phyloP scores from a whole-genome alignment of 2,888 invertebrate species.

The Eupithecia vulgata region DNA sequence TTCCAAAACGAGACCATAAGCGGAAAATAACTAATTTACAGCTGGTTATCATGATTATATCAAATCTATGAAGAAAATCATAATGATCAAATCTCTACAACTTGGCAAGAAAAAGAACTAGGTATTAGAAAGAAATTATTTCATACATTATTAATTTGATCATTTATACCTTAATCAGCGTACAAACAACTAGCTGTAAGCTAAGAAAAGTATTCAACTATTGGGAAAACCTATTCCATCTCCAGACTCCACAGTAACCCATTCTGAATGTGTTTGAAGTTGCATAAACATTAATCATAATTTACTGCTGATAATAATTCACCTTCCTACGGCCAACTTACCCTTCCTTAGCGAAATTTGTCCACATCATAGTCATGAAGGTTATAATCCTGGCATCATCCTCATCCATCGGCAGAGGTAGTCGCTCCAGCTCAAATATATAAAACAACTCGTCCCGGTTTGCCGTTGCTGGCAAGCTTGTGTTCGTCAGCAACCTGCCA shows the following conservation, averaged over 20 bases:
- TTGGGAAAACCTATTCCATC: background rate
- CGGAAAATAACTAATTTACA: background rate
- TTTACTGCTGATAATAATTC: background rate
- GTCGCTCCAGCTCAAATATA: slow-evolving; percentile 70
- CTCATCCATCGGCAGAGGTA: slow-evolving; percentile 72
- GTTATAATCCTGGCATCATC: slow-evolving; percentile 75
- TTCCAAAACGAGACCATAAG: background rate
- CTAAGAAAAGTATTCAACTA: background rate
- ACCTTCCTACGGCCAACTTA: slow-evolving; percentile 49
- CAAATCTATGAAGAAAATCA: background rate
- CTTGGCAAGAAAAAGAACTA: background rate
- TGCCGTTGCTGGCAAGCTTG: slow-evolving; percentile 68
- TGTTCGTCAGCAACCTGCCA: slow-evolving; percentile 71
- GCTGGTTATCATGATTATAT: background rate
- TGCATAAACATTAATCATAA: background rate
- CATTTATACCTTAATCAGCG: background rate
- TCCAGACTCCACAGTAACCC: background rate
- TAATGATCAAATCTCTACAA: background rate
- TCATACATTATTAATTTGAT: background rate
- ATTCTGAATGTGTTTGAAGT: background rate
- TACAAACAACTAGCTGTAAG: background rate
- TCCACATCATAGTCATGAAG: slow-evolving; percentile 81
- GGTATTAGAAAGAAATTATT: background rate
- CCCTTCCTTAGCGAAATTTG: slow-evolving; percentile 79
- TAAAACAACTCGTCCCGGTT: slow-evolving; percentile 74